Evolutionary conservation across 2,888 invertebrate genomes (phyloP).

Genomic region (Caenorhabditis japonica): DNA sequence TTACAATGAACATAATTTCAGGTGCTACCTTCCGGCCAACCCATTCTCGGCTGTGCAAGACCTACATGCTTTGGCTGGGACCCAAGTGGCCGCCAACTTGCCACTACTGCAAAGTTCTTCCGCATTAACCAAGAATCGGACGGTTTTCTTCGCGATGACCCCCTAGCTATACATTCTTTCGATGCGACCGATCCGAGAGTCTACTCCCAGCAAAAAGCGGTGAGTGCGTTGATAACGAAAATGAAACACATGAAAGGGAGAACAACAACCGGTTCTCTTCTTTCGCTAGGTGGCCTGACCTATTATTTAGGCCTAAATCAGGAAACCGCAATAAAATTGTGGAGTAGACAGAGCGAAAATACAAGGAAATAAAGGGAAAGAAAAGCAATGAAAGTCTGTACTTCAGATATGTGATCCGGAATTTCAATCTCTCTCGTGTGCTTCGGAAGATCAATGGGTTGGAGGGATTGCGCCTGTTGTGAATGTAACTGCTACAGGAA

Average conservation of each 20-base stretch:
- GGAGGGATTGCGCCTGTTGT: constrained; percentile 73
- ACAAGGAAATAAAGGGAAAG: not conserved
- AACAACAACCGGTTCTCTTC: constrained; percentile 19
- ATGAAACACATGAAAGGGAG: constrained; percentile 14
- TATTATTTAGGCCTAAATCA: constrained; percentile 3
- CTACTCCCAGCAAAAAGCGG: constrained; percentile 56
- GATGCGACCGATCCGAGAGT: constrained; percentile 46
- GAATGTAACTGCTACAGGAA: constrained; percentile 59
- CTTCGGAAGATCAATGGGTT: constrained; percentile 70
- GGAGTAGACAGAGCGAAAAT: constrained; percentile 7
- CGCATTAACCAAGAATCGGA: constrained; percentile 60
- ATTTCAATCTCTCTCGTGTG: constrained; percentile 67
- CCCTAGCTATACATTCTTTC: constrained; percentile 51
- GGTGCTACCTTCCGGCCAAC: constrained; percentile 63
- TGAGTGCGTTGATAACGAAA: constrained; percentile 30
- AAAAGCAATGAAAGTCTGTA: not conserved
- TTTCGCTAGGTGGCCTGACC: constrained; percentile 13
- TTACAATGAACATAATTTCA: constrained; percentile 18
- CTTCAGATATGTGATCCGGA: constrained; percentile 69
- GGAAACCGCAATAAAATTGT: constrained; percentile 6
- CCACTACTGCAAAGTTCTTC: constrained; percentile 68
- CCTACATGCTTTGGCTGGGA: constrained; percentile 74
- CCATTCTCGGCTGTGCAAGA: constrained; percentile 70
- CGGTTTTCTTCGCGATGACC: constrained; percentile 60
- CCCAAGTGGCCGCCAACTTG: constrained; percentile 58